Base-by-base conservation (phyloP, 2,888 invertebrate species). In the Syrphus vitripennis region DNA sequence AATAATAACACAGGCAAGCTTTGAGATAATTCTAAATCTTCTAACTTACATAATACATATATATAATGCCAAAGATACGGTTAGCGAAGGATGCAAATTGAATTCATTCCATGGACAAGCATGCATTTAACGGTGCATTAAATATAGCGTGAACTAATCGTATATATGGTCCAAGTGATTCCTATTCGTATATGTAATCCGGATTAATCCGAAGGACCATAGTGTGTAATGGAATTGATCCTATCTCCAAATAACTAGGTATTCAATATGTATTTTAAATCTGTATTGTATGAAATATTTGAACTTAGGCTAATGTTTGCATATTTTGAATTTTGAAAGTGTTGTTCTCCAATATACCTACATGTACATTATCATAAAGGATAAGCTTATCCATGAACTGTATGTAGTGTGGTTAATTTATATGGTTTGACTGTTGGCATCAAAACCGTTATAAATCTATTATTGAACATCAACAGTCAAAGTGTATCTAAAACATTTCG, bases 201-300 rank as follows among this genome's bases (percentile, higher is more conserved):
- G 34, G 26, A 57, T 53, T 40, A 26, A 55, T 61, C 42, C 61
- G 40, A 34, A 45, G 69, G 48, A 53, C 21, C 72, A 40, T 26
- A 61, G 40, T 70, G 40, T 70, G 70, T 53, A 63, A 75, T 75
- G 31, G 37, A 61, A 61, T 57, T 75, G 81, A 75, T 70, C 69
- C 61, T 53, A 75, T 81, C n/a, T n/a, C n/a, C n/a, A n/a, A n/a
- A n/a, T n/a, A n/a, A n/a, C n/a, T n/a, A n/a, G n/a, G n/a, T n/a
- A n/a, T n/a, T n/a, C n/a, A n/a, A n/a, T n/a, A n/a, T n/a, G n/a
- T n/a, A n/a, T n/a, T n/a, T n/a, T n/a, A n/a, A n/a, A n/a, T n/a
- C n/a, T n/a, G n/a, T n/a, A n/a, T n/a, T 34, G 4, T 4, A 61
- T 61, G 40, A 24, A 61, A 42, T 42, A 42, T 42, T 16, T 42